A percentile compares a stretch with the other conserved stretches of the same genome.
phyloP scores from a whole-genome alignment of 2,888 invertebrate species.

The Drosophila longiperda region DNA sequence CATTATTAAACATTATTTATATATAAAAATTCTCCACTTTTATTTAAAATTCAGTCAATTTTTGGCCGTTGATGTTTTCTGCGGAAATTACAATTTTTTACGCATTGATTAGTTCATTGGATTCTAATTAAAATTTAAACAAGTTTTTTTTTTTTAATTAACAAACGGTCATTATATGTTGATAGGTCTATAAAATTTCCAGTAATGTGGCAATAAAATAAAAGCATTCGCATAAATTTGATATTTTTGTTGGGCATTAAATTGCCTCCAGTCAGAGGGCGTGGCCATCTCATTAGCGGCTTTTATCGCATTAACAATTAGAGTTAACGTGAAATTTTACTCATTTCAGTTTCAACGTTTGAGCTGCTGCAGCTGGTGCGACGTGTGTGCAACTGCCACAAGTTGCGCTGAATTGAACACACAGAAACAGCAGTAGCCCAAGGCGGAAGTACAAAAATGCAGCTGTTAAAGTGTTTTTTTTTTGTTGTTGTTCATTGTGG shows the following conservation, averaged over 20 bases:
- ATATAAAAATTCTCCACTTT: conserved; percentile 17
- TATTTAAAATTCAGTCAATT: conserved; percentile 66
- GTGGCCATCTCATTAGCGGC: conserved; percentile 44
- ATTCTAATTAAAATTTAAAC: conserved; percentile 62
- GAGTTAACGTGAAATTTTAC: not conserved
- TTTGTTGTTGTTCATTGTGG: conserved; percentile 4
- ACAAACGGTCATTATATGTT: conserved; percentile 45
- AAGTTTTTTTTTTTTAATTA: conserved; percentile 51
- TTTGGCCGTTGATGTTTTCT: not conserved
- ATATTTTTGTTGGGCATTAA: conserved; percentile 37
- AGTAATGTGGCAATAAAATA: conserved; percentile 33
- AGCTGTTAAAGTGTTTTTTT: conserved; percentile 39
- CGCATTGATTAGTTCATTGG: conserved; percentile 72
- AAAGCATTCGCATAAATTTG: conserved; percentile 18
- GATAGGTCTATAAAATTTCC: conserved; percentile 24
- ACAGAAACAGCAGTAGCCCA: conserved; percentile 37
- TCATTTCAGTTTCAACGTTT: not conserved
- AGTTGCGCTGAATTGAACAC: conserved; percentile 54
- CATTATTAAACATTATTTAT: not conserved
- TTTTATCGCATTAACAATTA: conserved; percentile 13
- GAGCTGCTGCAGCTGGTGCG: conserved; percentile 32
- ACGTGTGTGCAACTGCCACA: conserved; percentile 21
- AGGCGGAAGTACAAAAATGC: conserved; percentile 55
- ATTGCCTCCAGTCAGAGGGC: conserved; percentile 16
- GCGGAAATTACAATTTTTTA: conserved; percentile 61